Conservation (phyloP, 2,797 vertebrate genomes). For the Halcyon chelicuti region DNA sequence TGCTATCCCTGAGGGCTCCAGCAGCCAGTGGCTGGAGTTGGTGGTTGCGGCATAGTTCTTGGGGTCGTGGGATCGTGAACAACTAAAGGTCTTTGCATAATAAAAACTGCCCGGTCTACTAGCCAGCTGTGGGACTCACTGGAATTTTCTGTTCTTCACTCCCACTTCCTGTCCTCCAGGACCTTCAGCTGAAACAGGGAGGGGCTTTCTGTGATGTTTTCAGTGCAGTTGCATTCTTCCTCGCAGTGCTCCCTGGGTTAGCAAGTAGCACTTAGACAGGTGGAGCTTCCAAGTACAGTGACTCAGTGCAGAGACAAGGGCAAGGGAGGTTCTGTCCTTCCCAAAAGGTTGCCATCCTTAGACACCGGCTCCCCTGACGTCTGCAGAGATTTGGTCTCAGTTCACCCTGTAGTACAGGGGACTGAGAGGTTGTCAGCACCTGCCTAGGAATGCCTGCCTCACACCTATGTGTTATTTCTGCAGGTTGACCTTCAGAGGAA, state of each 20-base stretch:
- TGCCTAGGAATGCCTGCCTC: not conserved
- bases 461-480: not conserved
- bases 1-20: not conserved
- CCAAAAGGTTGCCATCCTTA: not conserved
- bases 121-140: not conserved
- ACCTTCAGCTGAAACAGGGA: not conserved
- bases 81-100: not conserved
- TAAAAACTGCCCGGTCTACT: not conserved
- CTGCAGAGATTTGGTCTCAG: not conserved
- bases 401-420: not conserved
- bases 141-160: not conserved
- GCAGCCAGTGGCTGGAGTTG: not conserved
- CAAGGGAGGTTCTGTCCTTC: not conserved
- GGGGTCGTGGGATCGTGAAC: not conserved
- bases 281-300: not conserved
- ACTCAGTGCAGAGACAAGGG: not conserved
- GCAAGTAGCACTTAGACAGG: not conserved
- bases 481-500: constrained; percentile 95
- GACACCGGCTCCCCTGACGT: not conserved
- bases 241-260: not conserved
- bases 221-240: not conserved
- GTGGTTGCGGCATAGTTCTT: not conserved
- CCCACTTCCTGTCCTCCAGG: not conserved
- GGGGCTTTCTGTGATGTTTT: not conserved
- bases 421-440: not conserved